Conservation (phyloP, 2,113 vertebrate species). For the Bujurquina vittata region DNA sequence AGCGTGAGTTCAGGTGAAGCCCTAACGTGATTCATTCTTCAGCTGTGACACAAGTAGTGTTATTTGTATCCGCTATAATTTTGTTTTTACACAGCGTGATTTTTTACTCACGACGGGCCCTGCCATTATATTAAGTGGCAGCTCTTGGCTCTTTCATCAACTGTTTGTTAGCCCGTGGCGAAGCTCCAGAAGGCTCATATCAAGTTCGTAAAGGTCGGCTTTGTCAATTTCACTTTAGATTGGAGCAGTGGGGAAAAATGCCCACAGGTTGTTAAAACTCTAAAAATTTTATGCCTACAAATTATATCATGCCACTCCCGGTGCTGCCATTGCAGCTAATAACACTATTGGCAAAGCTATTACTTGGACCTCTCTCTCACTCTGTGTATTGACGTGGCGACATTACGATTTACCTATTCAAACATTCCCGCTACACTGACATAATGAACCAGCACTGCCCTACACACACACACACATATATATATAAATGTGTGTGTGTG, state of each 20-base stretch:
- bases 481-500: too few species aligned
- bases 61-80: neutral
- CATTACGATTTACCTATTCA: neutral
- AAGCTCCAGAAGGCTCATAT: neutral
- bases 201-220: neutral
- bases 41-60: neutral
- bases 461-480: too few species aligned
- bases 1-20: constrained; percentile 95
- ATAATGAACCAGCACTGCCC: neutral
- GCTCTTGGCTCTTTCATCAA: constrained; percentile 18
- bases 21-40: neutral
- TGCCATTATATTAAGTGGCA: neutral
- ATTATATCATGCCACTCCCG: neutral
- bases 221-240: constrained; percentile 3
- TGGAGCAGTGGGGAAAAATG: neutral
- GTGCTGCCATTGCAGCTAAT: neutral
- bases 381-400: neutral
- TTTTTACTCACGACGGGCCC: neutral
- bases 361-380: neutral
- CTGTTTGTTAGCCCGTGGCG: constrained; percentile 9
- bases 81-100: neutral
- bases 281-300: constrained; percentile 2
- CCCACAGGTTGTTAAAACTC: neutral
- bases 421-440: neutral
- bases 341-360: neutral